These are phyloP conservation scores for Platalea minor DNA, from an alignment of 2,797 vertebrate species.

Conservation along the genomic window DNA sequence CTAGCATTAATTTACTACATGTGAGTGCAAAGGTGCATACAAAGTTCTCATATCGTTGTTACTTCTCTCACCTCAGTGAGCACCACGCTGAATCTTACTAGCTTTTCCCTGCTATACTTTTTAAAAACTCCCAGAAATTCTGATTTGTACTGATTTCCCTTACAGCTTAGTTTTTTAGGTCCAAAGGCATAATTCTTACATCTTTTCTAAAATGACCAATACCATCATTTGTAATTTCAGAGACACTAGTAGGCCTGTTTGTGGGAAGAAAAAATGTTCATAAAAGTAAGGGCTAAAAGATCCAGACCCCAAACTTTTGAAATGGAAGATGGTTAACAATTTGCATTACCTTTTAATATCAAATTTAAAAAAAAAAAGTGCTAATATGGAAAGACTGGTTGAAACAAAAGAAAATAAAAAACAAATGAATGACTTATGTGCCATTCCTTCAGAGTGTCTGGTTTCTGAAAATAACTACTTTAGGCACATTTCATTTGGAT, in stretches of 20 bases:
- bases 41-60: rapidly evolving
- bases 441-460: background rate
- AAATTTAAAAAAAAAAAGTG: background rate
- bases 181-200: background rate
- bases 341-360: background rate
- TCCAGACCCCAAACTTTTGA: background rate
- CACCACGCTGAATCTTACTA: background rate
- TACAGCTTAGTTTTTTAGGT: background rate
- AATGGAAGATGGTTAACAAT: background rate
- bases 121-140: background rate
- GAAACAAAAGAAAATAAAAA: background rate
- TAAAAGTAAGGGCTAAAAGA: background rate
- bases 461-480: conserved; percentile 1
- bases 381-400: background rate
- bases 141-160: background rate
- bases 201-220: background rate
- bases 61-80: background rate
- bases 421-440: background rate
- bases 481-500: background rate
- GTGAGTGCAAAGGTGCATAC: background rate
- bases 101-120: background rate
- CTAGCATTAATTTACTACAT: background rate
- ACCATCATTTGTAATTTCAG: background rate
- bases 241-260: background rate
- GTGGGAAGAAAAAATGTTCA: background rate